Evolutionary conservation across 2,888 invertebrate species (phyloP).

Genomic region (Agapetus fuscipes): DNA sequence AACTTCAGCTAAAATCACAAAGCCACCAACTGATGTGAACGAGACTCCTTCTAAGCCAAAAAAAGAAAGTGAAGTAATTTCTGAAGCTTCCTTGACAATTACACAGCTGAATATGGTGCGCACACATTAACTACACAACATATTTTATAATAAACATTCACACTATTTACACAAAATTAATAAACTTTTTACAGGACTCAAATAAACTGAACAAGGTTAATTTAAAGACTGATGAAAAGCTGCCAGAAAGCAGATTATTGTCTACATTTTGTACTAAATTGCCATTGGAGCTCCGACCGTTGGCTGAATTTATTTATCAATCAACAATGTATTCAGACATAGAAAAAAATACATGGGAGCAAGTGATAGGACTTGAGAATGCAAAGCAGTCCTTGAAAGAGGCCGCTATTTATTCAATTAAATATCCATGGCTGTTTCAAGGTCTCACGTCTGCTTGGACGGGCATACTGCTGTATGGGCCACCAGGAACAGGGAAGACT

Average conservation of each 20-base stretch:
- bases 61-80: constrained; percentile 8
- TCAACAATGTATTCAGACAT: constrained; percentile 52
- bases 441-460: constrained; percentile 74
- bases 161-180: too few species aligned
- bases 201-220: neutral
- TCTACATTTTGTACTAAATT: constrained; percentile 28
- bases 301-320: constrained; percentile 55
- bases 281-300: constrained; percentile 50
- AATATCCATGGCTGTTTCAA: constrained; percentile 62
- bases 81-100: too few species aligned
- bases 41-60: neutral
- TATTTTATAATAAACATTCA: too few species aligned
- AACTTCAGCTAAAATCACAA: constrained; percentile 4
- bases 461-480: constrained; percentile 55
- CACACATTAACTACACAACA: too few species aligned
- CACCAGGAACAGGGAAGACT: constrained; percentile 79
- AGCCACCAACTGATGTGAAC: neutral
- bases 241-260: constrained; percentile 24
- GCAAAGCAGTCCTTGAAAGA: constrained; percentile 76
- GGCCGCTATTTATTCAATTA: constrained; percentile 68
- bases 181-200: neutral
- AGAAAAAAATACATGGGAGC: constrained; percentile 65
- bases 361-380: constrained; percentile 59
- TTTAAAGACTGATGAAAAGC: neutral
- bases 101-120: too few species aligned